Conservation (phyloP, 2,888 invertebrate genomes). For the Orthosia gracilis region DNA sequence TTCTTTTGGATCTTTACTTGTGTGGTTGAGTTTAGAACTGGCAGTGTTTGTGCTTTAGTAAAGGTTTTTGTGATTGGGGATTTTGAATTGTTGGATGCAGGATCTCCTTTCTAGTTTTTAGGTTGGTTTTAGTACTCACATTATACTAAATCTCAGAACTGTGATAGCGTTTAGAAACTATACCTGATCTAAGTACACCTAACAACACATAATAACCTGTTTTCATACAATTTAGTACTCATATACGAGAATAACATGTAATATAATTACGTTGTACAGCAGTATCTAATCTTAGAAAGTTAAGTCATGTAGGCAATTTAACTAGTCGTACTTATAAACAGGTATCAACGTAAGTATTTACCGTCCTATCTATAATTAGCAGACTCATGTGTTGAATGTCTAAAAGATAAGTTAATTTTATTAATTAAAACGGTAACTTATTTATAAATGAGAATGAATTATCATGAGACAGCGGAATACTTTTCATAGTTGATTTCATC, state of each 20-base stretch:
- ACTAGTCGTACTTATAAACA: slow-evolving; percentile 47
- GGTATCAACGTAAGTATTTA: slow-evolving; percentile 44
- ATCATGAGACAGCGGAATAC: slow-evolving; percentile 23
- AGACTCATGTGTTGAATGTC: slow-evolving; percentile 43
- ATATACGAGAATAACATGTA: slow-evolving; percentile 41
- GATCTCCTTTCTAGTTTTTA: neutral
- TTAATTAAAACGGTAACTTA: slow-evolving; percentile 50
- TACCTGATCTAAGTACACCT: slow-evolving; percentile 15
- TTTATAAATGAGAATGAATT: slow-evolving; percentile 46
- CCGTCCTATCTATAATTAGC: slow-evolving; percentile 51
- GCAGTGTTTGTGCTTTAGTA: neutral
- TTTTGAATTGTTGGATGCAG: neutral
- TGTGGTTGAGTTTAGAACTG: neutral
- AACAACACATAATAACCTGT: slow-evolving; percentile 38
- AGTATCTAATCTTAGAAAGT: slow-evolving; percentile 61
- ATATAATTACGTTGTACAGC: slow-evolving; percentile 47
- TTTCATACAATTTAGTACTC: slow-evolving; percentile 25
- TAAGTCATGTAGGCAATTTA: slow-evolving; percentile 54
- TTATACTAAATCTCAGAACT: neutral
- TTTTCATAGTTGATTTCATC: slow-evolving; percentile 37
- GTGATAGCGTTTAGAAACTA: neutral
- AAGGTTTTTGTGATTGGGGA: neutral
- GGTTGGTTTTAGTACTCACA: neutral
- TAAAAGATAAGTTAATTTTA: slow-evolving; percentile 51
- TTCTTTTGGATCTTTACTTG: slow-evolving; percentile 27